Evolutionary conservation across 2,113 vertebrate species (phyloP).

Genomic region (Raja brachyura): DNA sequence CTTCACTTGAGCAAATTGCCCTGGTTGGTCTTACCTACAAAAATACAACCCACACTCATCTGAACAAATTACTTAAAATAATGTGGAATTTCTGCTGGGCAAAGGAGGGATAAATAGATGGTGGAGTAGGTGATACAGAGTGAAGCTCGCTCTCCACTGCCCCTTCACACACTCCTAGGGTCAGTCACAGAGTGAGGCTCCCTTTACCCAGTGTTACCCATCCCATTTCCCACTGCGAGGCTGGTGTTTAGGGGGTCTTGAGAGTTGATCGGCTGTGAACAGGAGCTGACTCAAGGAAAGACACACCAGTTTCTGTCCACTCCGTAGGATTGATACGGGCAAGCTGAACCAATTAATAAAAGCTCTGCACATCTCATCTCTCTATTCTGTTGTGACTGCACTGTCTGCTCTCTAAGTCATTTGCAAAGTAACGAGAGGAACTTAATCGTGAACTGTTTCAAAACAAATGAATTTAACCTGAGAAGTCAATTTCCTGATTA

Average conservation of each 20-base stretch:
- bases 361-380: constrained; percentile 1
- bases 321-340: constrained; percentile 35
- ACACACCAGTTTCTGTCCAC: constrained; percentile 41
- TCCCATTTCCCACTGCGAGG: no score
- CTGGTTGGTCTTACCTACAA: no score
- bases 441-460: constrained; percentile 34
- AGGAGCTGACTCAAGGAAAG: constrained; percentile 37
- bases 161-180: not conserved
- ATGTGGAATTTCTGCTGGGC: no score
- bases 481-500: constrained; percentile 32
- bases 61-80: no score
- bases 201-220: not conserved
- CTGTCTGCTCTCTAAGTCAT: constrained; percentile 24
- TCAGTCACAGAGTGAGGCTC: not conserved
- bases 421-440: constrained; percentile 50
- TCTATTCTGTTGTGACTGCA: constrained; percentile 36
- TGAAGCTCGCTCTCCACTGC: not conserved
- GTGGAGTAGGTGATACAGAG: not conserved
- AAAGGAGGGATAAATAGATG: no score
- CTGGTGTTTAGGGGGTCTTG: not conserved
- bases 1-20: no score
- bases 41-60: no score
- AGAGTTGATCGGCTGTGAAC: not conserved
- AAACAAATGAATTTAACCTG: constrained; percentile 37
- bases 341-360: constrained; percentile 19